phyloP scores from a whole-genome alignment of 2,797 vertebrate species.

The Catharus ustulatus region DNA sequence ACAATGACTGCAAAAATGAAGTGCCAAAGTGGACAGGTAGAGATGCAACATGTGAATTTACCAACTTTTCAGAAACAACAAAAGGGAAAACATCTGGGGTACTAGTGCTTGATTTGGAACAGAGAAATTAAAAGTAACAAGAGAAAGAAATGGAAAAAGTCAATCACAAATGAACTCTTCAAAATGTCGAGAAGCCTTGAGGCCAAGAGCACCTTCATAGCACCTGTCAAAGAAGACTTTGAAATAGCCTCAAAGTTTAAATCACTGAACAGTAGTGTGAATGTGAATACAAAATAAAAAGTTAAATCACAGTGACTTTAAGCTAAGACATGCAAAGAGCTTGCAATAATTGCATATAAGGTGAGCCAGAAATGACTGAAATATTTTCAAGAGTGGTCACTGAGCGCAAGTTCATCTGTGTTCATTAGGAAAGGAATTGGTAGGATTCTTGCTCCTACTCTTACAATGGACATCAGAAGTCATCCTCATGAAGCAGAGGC shows the following conservation, averaged over 20 bases:
- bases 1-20: neutral
- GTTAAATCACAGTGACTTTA: neutral
- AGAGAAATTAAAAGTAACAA: neutral
- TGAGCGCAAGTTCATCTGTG: neutral
- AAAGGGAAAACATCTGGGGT: neutral
- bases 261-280: neutral
- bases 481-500: neutral
- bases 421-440: neutral
- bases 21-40: neutral
- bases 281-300: neutral
- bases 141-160: neutral
- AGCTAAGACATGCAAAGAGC: neutral
- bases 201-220: neutral
- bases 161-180: neutral
- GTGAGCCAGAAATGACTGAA: neutral
- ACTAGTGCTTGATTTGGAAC: neutral
- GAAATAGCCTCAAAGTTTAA: neutral
- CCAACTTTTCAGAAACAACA: neutral
- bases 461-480: neutral
- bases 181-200: neutral
- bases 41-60: neutral
- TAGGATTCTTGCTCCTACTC: neutral
- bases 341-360: neutral
- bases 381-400: neutral
- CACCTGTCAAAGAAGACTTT: neutral